Evolutionary conservation across 2,113 vertebrate genomes (phyloP).

Genomic region (Carassius auratus): DNA sequence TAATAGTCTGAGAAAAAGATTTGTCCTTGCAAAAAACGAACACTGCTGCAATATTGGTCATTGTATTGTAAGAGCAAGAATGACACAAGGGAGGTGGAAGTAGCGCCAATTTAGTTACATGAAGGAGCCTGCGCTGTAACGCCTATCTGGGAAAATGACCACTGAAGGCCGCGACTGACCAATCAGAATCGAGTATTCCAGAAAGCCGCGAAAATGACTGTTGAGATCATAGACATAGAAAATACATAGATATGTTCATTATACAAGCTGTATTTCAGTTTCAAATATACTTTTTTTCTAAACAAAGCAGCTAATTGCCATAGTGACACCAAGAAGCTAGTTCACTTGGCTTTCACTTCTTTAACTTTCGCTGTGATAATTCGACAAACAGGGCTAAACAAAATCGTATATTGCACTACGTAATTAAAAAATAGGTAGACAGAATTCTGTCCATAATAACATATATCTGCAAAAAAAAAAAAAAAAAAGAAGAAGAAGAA

Average conservation of each 20-base stretch:
- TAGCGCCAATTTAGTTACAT: not conserved
- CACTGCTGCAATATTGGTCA: not conserved
- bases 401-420: not conserved
- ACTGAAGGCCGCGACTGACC: not conserved
- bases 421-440: not conserved
- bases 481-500: too few species aligned
- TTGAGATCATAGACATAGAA: too few species aligned
- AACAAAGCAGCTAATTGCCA: too few species aligned
- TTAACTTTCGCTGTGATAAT: not conserved
- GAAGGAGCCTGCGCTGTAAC: not conserved
- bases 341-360: too few species aligned
- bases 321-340: too few species aligned
- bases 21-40: not conserved
- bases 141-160: too few species aligned
- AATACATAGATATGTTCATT: too few species aligned
- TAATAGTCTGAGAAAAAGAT: not conserved
- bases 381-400: not conserved
- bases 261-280: too few species aligned
- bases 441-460: not conserved
- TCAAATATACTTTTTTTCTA: too few species aligned
- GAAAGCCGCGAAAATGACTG: not conserved
- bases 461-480: not conserved
- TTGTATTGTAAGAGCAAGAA: not conserved
- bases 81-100: not conserved
- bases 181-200: not conserved